Conservation (phyloP, 92 coral and sea anemone species). For the Porites divaricata region DNA sequence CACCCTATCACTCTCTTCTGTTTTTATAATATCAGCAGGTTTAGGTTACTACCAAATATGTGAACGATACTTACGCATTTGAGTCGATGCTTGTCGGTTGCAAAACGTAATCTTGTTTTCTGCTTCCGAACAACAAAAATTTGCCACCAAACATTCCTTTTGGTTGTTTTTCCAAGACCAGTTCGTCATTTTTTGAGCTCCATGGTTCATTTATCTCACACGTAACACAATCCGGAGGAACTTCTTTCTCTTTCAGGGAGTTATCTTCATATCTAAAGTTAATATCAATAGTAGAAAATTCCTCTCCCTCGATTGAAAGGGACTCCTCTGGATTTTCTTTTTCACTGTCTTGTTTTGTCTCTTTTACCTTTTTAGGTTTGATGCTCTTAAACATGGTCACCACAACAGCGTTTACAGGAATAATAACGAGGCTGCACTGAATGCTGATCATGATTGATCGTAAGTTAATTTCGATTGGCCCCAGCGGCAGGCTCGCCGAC, state of each 20-base stretch:
- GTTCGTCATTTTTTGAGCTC: neutral
- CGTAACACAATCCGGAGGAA: neutral
- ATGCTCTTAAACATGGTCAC: constrained; percentile 60
- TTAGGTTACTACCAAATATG: neutral
- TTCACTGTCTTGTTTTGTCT: neutral
- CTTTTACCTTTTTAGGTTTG: constrained; percentile 28
- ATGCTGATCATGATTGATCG: constrained; percentile 61
- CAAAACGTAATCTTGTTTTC: constrained; percentile 9
- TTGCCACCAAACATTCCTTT: neutral
- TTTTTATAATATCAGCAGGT: neutral
- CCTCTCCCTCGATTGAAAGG: neutral
- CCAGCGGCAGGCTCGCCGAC: constrained; percentile 40
- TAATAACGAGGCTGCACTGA: constrained; percentile 64
- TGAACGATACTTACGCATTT: neutral
- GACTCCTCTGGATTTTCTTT: neutral
- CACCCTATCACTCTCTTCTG: no score
- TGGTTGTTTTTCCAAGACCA: neutral
- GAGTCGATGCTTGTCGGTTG: constrained; percentile 6
- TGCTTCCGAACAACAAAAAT: neutral
- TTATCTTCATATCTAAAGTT: neutral
- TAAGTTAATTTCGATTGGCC: constrained; percentile 65
- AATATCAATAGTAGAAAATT: constrained; percentile 3
- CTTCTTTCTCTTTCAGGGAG: neutral
- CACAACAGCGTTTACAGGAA: constrained; percentile 67
- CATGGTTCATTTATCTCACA: neutral